Percentiles rank a stretch among this genome's conserved stretches.
phyloP scores from a whole-genome alignment of 2,797 vertebrate genomes.

The Pipistrellus pygmaeus region DNA sequence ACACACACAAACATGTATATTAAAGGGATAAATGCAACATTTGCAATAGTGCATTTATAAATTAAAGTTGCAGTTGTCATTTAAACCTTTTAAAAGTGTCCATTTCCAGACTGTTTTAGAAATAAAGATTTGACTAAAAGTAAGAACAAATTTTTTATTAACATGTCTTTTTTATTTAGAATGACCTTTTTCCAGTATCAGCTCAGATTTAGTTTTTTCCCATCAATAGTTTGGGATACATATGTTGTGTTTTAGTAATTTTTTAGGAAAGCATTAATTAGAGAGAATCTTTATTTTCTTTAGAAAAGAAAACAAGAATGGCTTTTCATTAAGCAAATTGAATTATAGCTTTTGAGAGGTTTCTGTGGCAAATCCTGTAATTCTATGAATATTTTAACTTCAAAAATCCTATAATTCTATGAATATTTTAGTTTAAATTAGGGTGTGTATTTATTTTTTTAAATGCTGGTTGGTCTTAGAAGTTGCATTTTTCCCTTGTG shows the following conservation, averaged over 20 bases:
- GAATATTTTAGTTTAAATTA: conserved; percentile 71
- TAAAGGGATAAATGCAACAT: conserved; percentile 27
- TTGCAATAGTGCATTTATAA: conserved; percentile 48
- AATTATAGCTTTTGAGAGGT: conserved; percentile 55
- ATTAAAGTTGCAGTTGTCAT: conserved; percentile 62
- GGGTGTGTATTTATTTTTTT: conserved; percentile 58
- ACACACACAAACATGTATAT: not conserved
- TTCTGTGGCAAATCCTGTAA: conserved; percentile 63
- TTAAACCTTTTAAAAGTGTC: conserved; percentile 59
- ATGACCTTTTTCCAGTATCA: conserved; percentile 46
- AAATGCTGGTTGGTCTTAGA: conserved; percentile 54
- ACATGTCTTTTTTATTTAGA: conserved; percentile 43
- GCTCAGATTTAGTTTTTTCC: conserved; percentile 45
- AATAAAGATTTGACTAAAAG: conserved; percentile 59
- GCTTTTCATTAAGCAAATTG: conserved; percentile 67
- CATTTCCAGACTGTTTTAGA: conserved; percentile 61
- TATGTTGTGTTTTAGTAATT: conserved; percentile 55
- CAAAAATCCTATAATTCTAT: conserved; percentile 68
- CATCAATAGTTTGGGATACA: not conserved
- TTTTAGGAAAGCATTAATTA: conserved; percentile 56
- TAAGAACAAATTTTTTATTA: conserved; percentile 7
- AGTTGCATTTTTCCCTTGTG: conserved; percentile 54
- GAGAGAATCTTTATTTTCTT: conserved; percentile 59
- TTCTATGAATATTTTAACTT: conserved; percentile 71
- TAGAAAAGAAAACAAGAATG: conserved; percentile 59